Conservation (phyloP, 2,797 vertebrate species). For the Cercopithecus petaurista region DNA sequence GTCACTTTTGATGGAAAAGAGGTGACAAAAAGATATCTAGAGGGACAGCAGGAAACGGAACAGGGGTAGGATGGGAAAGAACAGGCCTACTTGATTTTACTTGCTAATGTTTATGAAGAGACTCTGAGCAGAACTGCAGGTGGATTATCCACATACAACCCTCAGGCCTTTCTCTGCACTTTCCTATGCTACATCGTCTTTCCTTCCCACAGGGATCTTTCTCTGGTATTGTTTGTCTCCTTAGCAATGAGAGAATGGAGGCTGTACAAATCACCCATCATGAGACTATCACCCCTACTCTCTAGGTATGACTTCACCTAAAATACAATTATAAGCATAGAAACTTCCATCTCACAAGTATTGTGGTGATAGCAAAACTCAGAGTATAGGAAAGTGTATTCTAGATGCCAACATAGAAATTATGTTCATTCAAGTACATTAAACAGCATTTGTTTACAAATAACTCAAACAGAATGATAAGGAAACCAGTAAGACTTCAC, state of each 20-base stretch:
- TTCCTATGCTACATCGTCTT: background rate
- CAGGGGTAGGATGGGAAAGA: background rate
- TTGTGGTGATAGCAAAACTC: background rate
- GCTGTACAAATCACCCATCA: background rate
- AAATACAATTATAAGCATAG: background rate
- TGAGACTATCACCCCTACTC: background rate
- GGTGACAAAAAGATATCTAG: background rate
- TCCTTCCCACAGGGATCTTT: background rate
- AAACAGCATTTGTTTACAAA: slow-evolving; percentile 2
- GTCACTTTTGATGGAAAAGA: background rate
- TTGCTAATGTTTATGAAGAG: background rate
- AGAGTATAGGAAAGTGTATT: background rate
- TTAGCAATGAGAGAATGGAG: background rate
- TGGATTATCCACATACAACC: background rate
- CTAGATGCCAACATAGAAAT: background rate
- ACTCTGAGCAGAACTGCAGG: background rate
- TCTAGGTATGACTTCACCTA: background rate
- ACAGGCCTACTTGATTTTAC: background rate
- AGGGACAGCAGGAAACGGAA: background rate
- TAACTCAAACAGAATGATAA: background rate
- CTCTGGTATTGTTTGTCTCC: background rate
- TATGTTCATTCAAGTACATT: background rate
- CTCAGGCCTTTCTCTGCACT: background rate
- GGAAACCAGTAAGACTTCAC: background rate
- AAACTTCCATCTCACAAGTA: background rate